phyloP scores from a whole-genome alignment of 2,797 vertebrate species.

The Sylvilagus floridanus region DNA sequence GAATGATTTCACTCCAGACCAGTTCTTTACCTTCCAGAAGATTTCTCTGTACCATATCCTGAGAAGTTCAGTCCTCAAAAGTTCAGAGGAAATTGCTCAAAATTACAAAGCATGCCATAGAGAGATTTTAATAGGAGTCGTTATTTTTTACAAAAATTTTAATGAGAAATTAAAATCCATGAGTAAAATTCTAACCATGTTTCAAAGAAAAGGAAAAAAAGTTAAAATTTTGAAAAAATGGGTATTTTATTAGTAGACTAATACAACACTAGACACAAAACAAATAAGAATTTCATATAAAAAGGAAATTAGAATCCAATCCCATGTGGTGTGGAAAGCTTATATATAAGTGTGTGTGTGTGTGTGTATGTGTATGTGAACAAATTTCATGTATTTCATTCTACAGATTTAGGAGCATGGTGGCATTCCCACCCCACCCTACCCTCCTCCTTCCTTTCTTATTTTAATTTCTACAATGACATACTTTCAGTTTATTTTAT shows the following conservation, averaged over 20 bases:
- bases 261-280: background rate
- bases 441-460: too few species aligned
- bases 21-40: slow-evolving; percentile 53
- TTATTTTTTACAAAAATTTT: slow-evolving; percentile 10
- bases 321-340: background rate
- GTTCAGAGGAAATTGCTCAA: background rate
- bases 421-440: too few species aligned
- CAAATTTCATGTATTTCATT: too few species aligned
- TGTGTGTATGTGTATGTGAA: too few species aligned
- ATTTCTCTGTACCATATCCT: slow-evolving; percentile 21
- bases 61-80: slow-evolving; percentile 50
- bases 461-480: too few species aligned
- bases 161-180: background rate
- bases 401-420: too few species aligned
- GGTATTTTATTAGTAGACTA: background rate
- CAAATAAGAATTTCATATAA: background rate
- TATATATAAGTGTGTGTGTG: background rate
- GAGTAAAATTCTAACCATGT: background rate
- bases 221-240: background rate
- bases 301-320: background rate
- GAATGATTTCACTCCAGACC: background rate
- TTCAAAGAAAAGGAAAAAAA: background rate
- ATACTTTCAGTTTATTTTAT: too few species aligned
- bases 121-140: slow-evolving; percentile 16
- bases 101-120: background rate